Evolutionary conservation across 2,888 invertebrate genomes (phyloP), one percentile per base, ranked within the genome.

Genomic region (Julus scanicus): DNA sequence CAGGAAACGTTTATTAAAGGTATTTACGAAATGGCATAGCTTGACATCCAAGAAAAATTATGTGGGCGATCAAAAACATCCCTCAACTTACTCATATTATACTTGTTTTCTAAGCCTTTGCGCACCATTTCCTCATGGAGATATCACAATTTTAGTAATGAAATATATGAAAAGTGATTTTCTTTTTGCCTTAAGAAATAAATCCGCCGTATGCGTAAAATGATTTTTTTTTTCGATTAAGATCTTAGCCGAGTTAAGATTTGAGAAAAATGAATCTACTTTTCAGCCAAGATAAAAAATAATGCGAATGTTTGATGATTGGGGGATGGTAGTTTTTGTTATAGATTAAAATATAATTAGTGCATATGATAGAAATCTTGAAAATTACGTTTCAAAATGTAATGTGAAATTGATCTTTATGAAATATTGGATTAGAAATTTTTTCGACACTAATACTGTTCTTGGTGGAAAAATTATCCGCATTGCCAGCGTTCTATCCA

Each of bases 131-230:
- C 71, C 71, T 20, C 2, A 29, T 29, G 71, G 71, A 29, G 71
- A 71, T 71, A 71, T 71, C 71, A 29, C 71, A 20, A 29, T 63
- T 71, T 71, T 71, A 20, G 71, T 71, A 71, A 71, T 71, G 71
- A 71, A 44, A 44, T 71, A 71, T 29, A 71, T 71, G n/a, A 15
- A 17, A 9, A 71, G 29, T 29, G 29, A 20, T 71, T n/a, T 29
- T 63, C 29, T 29, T 29, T 57, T 15, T 57, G 4, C 11, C 57
- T 17, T 15, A 6, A 3, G 57, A 57, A 57, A 63, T n/a, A 17
- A 63, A 53, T 53, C 63, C 17, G 71, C 71, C 71, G 17, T 71
- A 71, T 71, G 71, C 9, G 8, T 71, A 71, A 71, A 29, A 9
- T 71, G 29, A 71, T 29, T 44, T 44, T 2, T 44, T 44, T 44